Evolutionary conservation across 53 echinoderm and acorn worm species (phyloP).

Genomic region (Antedon mediterranea): DNA sequence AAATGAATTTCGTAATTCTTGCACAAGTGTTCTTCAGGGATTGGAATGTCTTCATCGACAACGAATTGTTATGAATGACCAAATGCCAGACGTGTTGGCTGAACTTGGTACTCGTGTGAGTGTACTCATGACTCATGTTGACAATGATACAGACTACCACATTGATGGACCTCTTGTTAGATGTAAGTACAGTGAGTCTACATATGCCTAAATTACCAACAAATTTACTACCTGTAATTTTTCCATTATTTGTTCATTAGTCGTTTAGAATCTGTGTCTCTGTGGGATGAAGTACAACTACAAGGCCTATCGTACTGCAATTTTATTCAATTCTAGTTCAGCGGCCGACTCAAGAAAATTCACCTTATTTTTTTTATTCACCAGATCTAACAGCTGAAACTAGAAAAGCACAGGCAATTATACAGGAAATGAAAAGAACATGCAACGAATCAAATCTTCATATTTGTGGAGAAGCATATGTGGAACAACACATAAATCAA

Average conservation of each 20-base stretch:
- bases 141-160: conserved; percentile 68
- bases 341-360: no score
- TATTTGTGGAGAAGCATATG: conserved; percentile 44
- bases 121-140: conserved; percentile 48
- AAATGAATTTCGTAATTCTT: conserved; percentile 71
- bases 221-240: no score
- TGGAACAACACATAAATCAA: conserved; percentile 41
- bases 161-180: conserved; percentile 92
- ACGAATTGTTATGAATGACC: conserved; percentile 53
- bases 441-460: conserved; percentile 54
- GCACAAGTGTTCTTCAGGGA: conserved; percentile 89
- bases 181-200: conserved; percentile 61
- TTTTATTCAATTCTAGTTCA: no score
- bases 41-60: conserved; percentile 65
- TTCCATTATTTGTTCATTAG: not conserved
- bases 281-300: not conserved
- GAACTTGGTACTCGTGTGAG: conserved; percentile 50
- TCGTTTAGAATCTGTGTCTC: not conserved
- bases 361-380: no score
- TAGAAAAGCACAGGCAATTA: conserved; percentile 56
- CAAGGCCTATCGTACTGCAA: no score
- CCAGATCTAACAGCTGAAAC: conserved; percentile 80
- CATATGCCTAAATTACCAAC: no score
- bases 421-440: conserved; percentile 80
- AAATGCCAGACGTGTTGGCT: conserved; percentile 38